Evolutionary conservation across 1,140 invertebrate species (phyloP).

Genomic region (Bombus sibiricus): DNA sequence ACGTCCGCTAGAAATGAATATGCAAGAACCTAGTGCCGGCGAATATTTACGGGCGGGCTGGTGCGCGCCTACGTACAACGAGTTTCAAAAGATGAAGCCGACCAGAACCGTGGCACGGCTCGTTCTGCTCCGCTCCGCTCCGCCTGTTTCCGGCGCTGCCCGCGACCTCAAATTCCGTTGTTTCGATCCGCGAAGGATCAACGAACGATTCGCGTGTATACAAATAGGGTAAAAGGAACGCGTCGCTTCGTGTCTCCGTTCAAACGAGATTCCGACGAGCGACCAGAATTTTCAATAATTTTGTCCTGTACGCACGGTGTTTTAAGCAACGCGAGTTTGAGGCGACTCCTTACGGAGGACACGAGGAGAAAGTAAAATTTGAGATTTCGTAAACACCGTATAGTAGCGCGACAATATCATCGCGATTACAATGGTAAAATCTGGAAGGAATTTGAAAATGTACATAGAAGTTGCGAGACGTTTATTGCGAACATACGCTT

Average conservation of each 20-base stretch:
- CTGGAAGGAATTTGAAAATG: too few relatives aligned
- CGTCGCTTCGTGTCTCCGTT: too few relatives aligned
- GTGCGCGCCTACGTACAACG: conserved; percentile 45
- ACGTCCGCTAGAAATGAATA: conserved; percentile 66
- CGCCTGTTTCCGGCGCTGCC: conserved; percentile 31
- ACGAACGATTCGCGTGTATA: neutral
- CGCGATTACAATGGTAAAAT: too few relatives aligned
- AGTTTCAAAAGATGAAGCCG: conserved; percentile 65
- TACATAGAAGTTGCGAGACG: too few relatives aligned
- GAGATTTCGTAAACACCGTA: too few relatives aligned
- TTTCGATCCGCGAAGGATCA: conserved; percentile 2
- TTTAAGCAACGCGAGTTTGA: too few relatives aligned
- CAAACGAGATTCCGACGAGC: too few relatives aligned
- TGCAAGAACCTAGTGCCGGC: conserved; percentile 62
- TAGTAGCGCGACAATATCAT: too few relatives aligned
- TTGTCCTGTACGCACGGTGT: neutral
- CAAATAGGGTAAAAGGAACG: neutral
- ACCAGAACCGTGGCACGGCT: conserved; percentile 52
- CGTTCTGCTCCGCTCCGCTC: conserved; percentile 50
- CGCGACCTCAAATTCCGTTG: conserved; percentile 4
- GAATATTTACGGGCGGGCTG: conserved; percentile 63
- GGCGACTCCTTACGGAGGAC: too few relatives aligned
- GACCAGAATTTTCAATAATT: neutral
- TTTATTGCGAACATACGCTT: too few relatives aligned
- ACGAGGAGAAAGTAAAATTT: too few relatives aligned